Evolutionary conservation across 2,113 vertebrate genomes (phyloP).

Genomic region (Lipotes vexillifer): DNA sequence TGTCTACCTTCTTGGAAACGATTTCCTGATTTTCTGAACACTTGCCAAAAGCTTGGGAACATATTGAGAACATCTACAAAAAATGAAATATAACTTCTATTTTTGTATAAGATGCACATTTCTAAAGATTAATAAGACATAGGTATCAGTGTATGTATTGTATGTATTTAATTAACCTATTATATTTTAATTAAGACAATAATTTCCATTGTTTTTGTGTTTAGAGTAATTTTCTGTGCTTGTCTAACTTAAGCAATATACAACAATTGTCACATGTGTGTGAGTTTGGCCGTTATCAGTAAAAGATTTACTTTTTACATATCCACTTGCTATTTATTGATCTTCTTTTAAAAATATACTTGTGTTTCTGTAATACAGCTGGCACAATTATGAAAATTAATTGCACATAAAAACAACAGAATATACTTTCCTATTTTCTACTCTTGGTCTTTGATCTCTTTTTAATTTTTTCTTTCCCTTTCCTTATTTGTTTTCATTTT

Average conservation of each 20-base stretch:
- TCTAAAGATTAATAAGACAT: constrained; percentile 14
- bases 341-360: constrained; percentile 5
- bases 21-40: constrained; percentile 29
- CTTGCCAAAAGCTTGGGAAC: constrained; percentile 32
- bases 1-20: constrained; percentile 39
- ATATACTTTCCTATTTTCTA: constrained; percentile 33
- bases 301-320: not conserved
- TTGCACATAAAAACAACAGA: constrained; percentile 49
- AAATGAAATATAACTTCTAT: not conserved
- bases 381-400: constrained; percentile 46
- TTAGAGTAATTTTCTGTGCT: not conserved
- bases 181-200: not conserved
- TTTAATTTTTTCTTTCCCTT: constrained; percentile 66
- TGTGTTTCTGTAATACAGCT: constrained; percentile 20
- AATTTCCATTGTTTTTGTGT: constrained; percentile 5
- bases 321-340: not conserved
- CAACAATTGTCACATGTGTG: not conserved
- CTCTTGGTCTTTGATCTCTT: constrained; percentile 69
- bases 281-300: not conserved
- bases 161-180: constrained; percentile 2
- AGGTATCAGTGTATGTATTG: not conserved
- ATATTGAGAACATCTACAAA: constrained; percentile 22
- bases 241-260: not conserved
- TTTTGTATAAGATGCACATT: not conserved
- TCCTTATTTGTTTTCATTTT: constrained; percentile 78